Conservation (phyloP, 2,113 vertebrate species). For the Nibea coibor region DNA sequence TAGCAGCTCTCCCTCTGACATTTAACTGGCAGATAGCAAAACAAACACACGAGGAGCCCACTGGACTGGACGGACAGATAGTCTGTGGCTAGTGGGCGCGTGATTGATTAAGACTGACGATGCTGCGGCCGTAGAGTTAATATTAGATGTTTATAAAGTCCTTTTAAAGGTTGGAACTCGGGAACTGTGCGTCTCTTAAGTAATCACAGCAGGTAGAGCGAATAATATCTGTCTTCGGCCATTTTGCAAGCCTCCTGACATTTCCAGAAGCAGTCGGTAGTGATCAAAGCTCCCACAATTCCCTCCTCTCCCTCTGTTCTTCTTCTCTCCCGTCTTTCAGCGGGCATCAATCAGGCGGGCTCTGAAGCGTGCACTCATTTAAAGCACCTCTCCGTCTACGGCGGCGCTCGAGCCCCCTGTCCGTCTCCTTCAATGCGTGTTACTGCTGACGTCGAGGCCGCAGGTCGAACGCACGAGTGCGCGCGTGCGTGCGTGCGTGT, state of each 20-base stretch:
- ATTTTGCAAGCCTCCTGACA: constrained; percentile 75
- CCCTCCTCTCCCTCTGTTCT: constrained; percentile 30
- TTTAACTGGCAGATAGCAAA: constrained; percentile 74
- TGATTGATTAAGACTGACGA: constrained; percentile 40
- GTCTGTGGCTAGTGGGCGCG: constrained; percentile 13
- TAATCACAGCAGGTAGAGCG: constrained; percentile 26
- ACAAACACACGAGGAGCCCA: constrained; percentile 52
- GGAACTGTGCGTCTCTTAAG: constrained; percentile 25
- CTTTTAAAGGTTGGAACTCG: constrained; percentile 30
- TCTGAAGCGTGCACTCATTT: constrained; percentile 46
- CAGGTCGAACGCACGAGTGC: constrained; percentile 26
- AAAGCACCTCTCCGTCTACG: constrained; percentile 38
- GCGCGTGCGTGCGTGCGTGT: constrained; percentile 17
- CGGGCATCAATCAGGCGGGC: constrained; percentile 60
- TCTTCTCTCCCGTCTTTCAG: constrained; percentile 26
- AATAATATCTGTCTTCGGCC: constrained; percentile 45
- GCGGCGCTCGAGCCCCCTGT: constrained; percentile 14
- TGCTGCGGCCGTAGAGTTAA: constrained; percentile 26
- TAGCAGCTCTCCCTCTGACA: constrained; percentile 81
- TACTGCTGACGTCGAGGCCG: background rate
- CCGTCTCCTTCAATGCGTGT: constrained; percentile 54
- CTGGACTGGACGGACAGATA: constrained; percentile 33
- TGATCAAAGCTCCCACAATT: constrained; percentile 62
- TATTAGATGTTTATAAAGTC: constrained; percentile 54
- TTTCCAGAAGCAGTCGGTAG: constrained; percentile 71